Base-by-base conservation (phyloP, 2,113 vertebrate species). In the Labeo rohita region DNA sequence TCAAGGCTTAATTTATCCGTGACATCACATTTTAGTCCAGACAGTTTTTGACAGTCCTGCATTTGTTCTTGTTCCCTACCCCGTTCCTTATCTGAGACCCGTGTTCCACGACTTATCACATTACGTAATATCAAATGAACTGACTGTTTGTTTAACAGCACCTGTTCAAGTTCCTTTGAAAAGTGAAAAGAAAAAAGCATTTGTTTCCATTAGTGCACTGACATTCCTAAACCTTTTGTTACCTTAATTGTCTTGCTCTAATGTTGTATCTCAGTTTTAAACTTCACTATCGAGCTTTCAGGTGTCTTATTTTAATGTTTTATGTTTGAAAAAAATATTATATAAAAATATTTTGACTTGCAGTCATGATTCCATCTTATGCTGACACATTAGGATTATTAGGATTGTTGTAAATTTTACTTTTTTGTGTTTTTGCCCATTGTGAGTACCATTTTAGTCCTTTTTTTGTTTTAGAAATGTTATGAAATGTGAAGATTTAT, bases 1-100 rank as follows among this genome's bases (percentile, higher is more conserved):
- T 74, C 88, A 87, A 36, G 43, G 68, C 50, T 77, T 84, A 50
- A 54, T 87, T 87, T 86, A 81, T 80, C 43, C 28, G 65, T 21
- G 10, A 28, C 36, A 5, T 80, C 77, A n/a, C 68, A 39, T 75
- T 54, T 84, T 84, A 86, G 49, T 70, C 36, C 66, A 49, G 68
- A 23, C 49, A 66, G 36, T 45, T 34, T 56, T 77, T 15, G 12
- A 34, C 8, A 28, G 56, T 23, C 39, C 52, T 3, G 18, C 11
- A 56, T 82, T 50, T 83, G 74, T 47, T 54, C 15, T 9, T n/a
- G 43, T 65, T 85, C 77, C 59, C 52, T 68, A 54, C 54, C 63
- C 52, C 34, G 76, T 84, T 74, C 47, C 52, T 88, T 84, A 88
- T 88, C 80, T 86, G 47, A 78, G 36, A 36, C 47, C 61, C 3